A percentile compares a stretch with the other conserved stretches of the same genome.
These are phyloP conservation scores for Eubasilissa regina DNA, from an alignment of 1,140 invertebrate genomes.

Conservation along the genomic window DNA sequence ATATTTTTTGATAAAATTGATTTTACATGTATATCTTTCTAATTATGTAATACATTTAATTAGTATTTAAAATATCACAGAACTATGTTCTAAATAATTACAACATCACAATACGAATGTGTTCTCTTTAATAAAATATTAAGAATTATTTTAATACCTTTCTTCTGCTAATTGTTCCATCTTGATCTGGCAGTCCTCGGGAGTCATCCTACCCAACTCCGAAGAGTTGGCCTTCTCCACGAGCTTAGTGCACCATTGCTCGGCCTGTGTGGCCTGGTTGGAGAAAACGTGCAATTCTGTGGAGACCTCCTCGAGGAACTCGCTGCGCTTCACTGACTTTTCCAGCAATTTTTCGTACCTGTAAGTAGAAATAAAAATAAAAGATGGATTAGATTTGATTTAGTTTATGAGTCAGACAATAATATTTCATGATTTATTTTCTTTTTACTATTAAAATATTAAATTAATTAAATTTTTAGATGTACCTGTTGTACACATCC, in stretches of 20 bases:
- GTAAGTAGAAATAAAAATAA: slow-evolving; percentile 25
- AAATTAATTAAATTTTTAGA: too few species aligned
- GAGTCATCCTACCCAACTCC: slow-evolving; percentile 78
- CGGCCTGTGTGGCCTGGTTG: slow-evolving; percentile 78
- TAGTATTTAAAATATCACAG: too few species aligned
- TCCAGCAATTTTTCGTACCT: slow-evolving; percentile 90
- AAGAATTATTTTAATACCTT: slow-evolving; percentile 58
- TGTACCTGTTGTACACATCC: slow-evolving; percentile 80
- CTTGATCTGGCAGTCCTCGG: slow-evolving; percentile 79
- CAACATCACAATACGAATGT: too few species aligned
- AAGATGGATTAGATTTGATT: too few species aligned
- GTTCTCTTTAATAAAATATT: too few species aligned
- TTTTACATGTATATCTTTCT: too few species aligned
- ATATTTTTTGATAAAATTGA: too few species aligned
- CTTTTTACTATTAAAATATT: too few species aligned
- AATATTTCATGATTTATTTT: too few species aligned
- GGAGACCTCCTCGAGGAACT: slow-evolving; percentile 88
- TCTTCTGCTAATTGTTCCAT: slow-evolving; percentile 74
- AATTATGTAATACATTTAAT: too few species aligned
- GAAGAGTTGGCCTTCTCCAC: slow-evolving; percentile 84
- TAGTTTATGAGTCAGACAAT: too few species aligned
- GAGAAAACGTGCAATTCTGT: slow-evolving; percentile 81
- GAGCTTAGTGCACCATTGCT: slow-evolving; percentile 81
- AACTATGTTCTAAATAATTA: too few species aligned
- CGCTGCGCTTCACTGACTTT: slow-evolving; percentile 82